phyloP scores from a whole-genome alignment of 92 coral and sea anemone species.

The Zoanthus solanderi region DNA sequence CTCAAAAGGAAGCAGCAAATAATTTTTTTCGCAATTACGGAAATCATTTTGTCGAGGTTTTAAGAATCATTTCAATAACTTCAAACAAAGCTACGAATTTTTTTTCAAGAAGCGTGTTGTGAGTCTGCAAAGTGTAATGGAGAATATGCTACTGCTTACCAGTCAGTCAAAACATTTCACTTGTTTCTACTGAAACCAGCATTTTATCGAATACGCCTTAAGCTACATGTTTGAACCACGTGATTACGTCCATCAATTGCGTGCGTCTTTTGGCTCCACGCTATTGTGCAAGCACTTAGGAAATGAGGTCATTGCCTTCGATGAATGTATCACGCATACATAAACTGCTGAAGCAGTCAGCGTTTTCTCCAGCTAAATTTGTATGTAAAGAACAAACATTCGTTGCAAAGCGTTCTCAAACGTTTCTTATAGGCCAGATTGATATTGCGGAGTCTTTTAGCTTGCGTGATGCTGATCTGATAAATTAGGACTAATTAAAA shows the following conservation, averaged over 20 bases:
- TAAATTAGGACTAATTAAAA: constrained; percentile 31
- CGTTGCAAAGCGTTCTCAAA: neutral
- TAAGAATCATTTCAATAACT: neutral
- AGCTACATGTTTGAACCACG: constrained; percentile 1
- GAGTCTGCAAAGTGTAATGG: neutral
- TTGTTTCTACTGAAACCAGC: constrained; percentile 1
- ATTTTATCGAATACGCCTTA: neutral
- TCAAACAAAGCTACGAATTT: neutral
- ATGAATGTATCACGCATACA: constrained; percentile 32
- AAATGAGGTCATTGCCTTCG: neutral
- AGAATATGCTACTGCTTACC: neutral
- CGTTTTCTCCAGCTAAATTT: neutral
- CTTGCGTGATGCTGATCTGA: constrained; percentile 46
- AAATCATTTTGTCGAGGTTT: neutral
- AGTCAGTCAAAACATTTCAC: constrained; percentile 14
- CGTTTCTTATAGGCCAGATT: neutral
- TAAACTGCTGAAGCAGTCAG: neutral
- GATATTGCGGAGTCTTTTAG: constrained; percentile 12
- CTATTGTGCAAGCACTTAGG: constrained; percentile 16
- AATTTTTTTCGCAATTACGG: neutral
- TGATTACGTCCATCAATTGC: constrained; percentile 2
- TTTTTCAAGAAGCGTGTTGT: constrained; percentile 11
- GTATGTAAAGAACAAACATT: neutral
- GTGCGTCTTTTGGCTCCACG: constrained; percentile 25
- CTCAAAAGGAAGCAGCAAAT: neutral